A percentile compares a stretch with the other conserved stretches of the same genome.
These are phyloP conservation scores for Apostichopus leukothele DNA, from an alignment of 53 echinoderm and acorn worm species.

Conservation along the genomic window DNA sequence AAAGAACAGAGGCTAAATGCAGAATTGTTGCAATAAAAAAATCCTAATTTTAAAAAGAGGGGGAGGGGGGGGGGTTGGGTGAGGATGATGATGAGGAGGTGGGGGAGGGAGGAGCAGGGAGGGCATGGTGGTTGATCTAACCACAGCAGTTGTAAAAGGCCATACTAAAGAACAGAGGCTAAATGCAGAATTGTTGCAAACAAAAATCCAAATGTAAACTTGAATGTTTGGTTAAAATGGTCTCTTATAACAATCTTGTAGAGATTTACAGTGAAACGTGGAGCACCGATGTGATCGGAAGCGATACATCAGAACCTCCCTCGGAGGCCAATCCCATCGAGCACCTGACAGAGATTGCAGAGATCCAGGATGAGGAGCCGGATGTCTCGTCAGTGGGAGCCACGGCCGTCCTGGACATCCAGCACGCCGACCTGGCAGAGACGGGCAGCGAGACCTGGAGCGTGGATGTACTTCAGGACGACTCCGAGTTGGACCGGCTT, in stretches of 20 bases:
- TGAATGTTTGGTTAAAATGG: too few species aligned
- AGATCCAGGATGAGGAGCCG: conserved; percentile 69
- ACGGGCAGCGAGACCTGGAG: conserved; percentile 99
- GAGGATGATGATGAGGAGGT: too few species aligned
- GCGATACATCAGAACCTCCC: conserved; percentile 88
- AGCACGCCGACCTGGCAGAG: conserved; percentile 73
- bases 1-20: too few species aligned
- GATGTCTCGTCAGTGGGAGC: conserved; percentile 27
- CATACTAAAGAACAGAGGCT: too few species aligned
- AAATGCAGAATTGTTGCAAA: too few species aligned
- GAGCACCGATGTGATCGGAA: conserved; percentile 96
- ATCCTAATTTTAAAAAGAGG: too few species aligned
- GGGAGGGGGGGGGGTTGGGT: too few species aligned
- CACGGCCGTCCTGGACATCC: conserved; percentile 51
- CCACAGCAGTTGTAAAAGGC: too few species aligned
- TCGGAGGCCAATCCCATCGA: conserved; percentile 89
- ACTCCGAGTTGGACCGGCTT: conserved; percentile 78
- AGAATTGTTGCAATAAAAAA: too few species aligned
- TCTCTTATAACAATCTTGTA: not conserved
- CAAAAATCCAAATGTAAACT: too few species aligned
- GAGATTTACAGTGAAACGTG: conserved; percentile 92
- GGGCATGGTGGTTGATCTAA: too few species aligned
- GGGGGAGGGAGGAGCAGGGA: too few species aligned
- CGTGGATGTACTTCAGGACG: conserved; percentile 90
- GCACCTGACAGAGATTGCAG: conserved; percentile 93